Base-by-base conservation (phyloP, 1,140 invertebrate species). In the Brachystomella parvula region DNA sequence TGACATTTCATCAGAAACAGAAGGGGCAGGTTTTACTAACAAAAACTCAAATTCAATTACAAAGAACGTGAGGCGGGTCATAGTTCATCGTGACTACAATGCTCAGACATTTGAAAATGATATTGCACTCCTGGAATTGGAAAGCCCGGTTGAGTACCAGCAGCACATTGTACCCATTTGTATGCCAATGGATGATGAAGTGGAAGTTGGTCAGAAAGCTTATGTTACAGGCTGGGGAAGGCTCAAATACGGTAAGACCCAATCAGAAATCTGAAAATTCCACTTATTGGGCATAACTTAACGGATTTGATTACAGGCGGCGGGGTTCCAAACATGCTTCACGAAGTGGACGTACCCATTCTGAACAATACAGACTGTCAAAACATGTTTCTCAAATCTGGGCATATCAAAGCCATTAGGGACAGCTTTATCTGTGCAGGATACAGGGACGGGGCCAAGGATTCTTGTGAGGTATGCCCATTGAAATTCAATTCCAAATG, bases 351-450 rank as follows among this genome's bases (percentile, higher is more conserved):
- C 79, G 90, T 95, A 19, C 92, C 92, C 9, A 87, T 95, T 69
- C 91, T 95, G 77, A 88, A 90, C 74, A 95, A 95, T 77, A 83
- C 83, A 60, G 87, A 92, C 0, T 96, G 92, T 76, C 92, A 96
- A 78, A 87, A 92, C 26, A 94, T 95, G 92, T 96, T 95, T 82
- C 84, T 87, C 64, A 90, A 89, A 0, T 90, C 89, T 1, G 90
- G 90, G 0, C 92, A 95, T 74, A 80, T 85, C 1, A 96, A 96
- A 79, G 84, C 85, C 62, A 94, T 96, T 70, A 79, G 91, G 12
- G 85, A 85, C 44, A 92, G 90, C 64, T 96, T 96, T 79, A 81
- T 96, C n/a, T 96, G 93, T 75, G 93, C 93, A 17, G 93, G 93
- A 39, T 96, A 95, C 76, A 86, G 89, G 26, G 90, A 90, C 73